Evolutionary conservation across 2,113 vertebrate species (phyloP).

Genomic region (Pipa parva): DNA sequence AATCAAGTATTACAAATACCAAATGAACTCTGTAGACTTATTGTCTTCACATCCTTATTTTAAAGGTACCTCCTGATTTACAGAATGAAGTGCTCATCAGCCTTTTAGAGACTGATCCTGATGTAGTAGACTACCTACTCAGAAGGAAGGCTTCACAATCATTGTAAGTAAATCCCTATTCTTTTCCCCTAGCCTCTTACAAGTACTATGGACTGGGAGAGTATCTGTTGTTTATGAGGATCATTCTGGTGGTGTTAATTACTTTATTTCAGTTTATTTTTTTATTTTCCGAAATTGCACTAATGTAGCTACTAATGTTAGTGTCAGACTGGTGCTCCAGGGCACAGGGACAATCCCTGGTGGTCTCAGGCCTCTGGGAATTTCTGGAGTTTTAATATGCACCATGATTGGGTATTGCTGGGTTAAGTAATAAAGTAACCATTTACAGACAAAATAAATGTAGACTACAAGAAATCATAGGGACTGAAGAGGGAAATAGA

Average conservation of each 20-base stretch:
- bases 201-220: constrained; percentile 48
- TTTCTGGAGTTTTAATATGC: too few relatives aligned
- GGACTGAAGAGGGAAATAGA: too few relatives aligned
- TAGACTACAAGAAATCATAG: too few relatives aligned
- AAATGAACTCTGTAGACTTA: neutral
- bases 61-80: constrained; percentile 87
- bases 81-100: constrained; percentile 94
- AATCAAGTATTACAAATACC: too few relatives aligned
- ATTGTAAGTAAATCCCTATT: constrained; percentile 70
- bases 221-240: constrained; percentile 43
- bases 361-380: too few relatives aligned
- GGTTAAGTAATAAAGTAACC: too few relatives aligned
- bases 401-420: too few relatives aligned
- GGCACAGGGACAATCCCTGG: too few relatives aligned
- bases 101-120: constrained; percentile 86
- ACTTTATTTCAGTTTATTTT: neutral
- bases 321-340: neutral
- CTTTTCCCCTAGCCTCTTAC: constrained; percentile 3
- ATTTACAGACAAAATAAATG: too few relatives aligned
- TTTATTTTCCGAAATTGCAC: neutral
- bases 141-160: constrained; percentile 85
- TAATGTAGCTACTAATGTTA: neutral
- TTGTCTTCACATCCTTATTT: constrained; percentile 11
- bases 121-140: constrained; percentile 92
- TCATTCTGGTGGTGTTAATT: neutral